A percentile compares a stretch with the other conserved stretches of the same genome.
Conservation (phyloP, 2,888 invertebrate species). For the Bugula neritina region DNA sequence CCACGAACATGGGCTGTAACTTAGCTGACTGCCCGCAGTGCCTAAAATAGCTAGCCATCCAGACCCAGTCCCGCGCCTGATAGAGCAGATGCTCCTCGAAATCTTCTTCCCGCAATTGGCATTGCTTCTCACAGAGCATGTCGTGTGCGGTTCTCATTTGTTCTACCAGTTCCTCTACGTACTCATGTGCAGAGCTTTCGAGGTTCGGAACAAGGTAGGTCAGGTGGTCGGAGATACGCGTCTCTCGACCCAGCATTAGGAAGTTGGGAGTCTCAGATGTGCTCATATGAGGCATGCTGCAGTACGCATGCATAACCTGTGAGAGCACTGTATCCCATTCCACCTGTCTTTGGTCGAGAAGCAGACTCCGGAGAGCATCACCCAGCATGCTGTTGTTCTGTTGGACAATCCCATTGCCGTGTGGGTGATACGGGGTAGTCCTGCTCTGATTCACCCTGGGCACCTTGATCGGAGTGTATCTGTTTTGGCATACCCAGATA, state of each 20-base stretch:
- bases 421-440: too few relatives aligned
- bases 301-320: neutral
- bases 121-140: neutral
- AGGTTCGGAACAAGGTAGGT: too few relatives aligned
- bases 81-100: too few relatives aligned
- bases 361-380: neutral
- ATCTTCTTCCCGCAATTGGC: too few relatives aligned
- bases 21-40: too few relatives aligned
- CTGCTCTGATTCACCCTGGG: too few relatives aligned
- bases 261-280: neutral
- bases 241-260: neutral
- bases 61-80: neutral
- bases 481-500: too few relatives aligned
- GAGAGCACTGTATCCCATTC: neutral
- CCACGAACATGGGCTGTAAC: too few relatives aligned
- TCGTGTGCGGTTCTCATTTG: neutral
- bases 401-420: constrained; percentile 5
- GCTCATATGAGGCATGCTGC: neutral
- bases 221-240: neutral
- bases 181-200: neutral
- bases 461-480: too few relatives aligned
- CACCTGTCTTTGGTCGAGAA: too few relatives aligned
- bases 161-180: neutral
- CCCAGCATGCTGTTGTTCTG: neutral
- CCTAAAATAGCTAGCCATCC: neutral